A percentile compares a stretch with the other conserved stretches of the same genome.
phyloP scores from a whole-genome alignment of 2,797 vertebrate genomes.

The Limnodromus scolopaceus region DNA sequence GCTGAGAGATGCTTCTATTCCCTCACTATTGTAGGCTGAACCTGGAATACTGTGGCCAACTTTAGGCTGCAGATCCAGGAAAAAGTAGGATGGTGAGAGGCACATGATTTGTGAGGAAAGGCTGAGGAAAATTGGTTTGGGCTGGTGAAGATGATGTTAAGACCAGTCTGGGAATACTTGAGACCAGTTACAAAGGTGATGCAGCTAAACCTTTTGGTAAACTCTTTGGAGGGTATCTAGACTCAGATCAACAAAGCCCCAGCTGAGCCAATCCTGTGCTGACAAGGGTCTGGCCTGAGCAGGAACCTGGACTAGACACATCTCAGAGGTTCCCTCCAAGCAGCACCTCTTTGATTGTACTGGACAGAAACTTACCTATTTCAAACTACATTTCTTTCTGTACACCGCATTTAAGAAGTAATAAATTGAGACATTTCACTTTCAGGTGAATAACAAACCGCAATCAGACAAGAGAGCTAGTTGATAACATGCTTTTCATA shows the following conservation, averaged over 20 bases:
- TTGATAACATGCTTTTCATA: not conserved
- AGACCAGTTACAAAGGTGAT: not conserved
- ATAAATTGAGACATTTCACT: not conserved
- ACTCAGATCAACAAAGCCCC: not conserved
- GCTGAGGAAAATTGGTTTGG: not conserved
- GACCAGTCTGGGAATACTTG: not conserved
- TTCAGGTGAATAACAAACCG: not conserved
- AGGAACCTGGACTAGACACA: not conserved
- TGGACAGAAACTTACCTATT: not conserved
- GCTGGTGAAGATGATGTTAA: not conserved
- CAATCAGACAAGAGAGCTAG: not conserved
- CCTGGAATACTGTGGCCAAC: not conserved
- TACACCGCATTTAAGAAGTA: not conserved
- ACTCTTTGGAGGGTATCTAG: not conserved
- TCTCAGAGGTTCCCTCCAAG: accelerated
- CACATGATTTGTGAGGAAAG: not conserved
- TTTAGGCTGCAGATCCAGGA: not conserved
- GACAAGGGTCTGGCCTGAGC: not conserved
- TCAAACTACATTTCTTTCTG: not conserved
- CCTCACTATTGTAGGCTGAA: not conserved
- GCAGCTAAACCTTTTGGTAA: not conserved
- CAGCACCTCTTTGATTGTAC: not conserved
- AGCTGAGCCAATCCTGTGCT: not conserved
- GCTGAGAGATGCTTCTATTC: not conserved
- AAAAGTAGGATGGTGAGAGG: not conserved